phyloP scores from a whole-genome alignment of 1,140 invertebrate genomes.

The Cataglyphis hispanica region DNA sequence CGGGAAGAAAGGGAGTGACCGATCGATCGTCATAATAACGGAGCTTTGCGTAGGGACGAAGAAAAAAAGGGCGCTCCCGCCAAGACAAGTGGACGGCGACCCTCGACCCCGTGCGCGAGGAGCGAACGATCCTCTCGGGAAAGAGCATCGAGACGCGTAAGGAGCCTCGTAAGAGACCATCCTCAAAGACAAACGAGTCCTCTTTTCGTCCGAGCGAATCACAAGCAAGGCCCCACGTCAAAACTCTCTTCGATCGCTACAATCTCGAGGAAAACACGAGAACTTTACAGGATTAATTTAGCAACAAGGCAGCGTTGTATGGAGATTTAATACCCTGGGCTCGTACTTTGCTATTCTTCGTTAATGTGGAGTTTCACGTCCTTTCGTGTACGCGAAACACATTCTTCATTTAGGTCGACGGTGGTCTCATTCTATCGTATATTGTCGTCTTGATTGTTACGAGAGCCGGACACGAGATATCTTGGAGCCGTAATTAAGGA shows the following conservation, averaged over 20 bases:
- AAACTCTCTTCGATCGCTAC: slow-evolving; percentile 5
- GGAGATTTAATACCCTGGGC: slow-evolving; percentile 29
- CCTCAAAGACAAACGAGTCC: slow-evolving; percentile 46
- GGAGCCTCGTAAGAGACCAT: slow-evolving; percentile 44
- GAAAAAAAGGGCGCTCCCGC: slow-evolving; percentile 55
- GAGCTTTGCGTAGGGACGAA: slow-evolving; percentile 60
- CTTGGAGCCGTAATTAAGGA: slow-evolving; percentile 72
- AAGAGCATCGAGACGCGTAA: slow-evolving; percentile 58
- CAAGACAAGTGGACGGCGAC: slow-evolving; percentile 68
- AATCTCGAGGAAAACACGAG: neutral
- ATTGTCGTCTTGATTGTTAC: slow-evolving; percentile 31
- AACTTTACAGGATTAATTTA: slow-evolving; percentile 15
- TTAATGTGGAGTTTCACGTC: neutral
- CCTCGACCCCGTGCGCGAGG: slow-evolving; percentile 30
- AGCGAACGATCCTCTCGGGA: slow-evolving; percentile 68
- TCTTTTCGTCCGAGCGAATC: slow-evolving; percentile 30
- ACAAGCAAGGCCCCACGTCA: neutral
- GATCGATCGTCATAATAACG: slow-evolving; percentile 73
- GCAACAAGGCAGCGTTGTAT: neutral
- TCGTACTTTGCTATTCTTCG: neutral
- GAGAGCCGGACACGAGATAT: slow-evolving; percentile 18
- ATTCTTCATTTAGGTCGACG: slow-evolving; percentile 24
- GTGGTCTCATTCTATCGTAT: slow-evolving; percentile 13
- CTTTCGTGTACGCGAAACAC: neutral
- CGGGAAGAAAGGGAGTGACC: slow-evolving; percentile 49